Evolutionary conservation across 2,113 vertebrate genomes (phyloP), one percentile per base, ranked within the genome.

Genomic region (Pangasianodon hypophthalmus): DNA sequence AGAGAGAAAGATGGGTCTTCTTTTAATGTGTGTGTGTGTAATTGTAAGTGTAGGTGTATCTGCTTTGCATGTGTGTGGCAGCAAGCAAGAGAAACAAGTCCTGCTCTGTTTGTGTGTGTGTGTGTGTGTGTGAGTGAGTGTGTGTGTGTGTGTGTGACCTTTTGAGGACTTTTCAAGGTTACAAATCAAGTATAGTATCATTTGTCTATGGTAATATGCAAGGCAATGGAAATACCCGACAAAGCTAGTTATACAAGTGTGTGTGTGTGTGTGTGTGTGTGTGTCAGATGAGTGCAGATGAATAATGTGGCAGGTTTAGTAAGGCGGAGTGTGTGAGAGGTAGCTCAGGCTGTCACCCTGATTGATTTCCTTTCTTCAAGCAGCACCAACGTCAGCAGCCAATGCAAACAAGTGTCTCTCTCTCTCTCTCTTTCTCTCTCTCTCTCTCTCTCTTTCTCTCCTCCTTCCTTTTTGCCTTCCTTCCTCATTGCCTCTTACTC

Each of bases 281-380:
- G 67, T 83, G n/a, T 89, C 79, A 88, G 48, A 29, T 87, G 80
- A 79, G 82, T 85, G 48, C 37, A 81, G 79, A 89, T 91, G 91
- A 91, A 90, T 91, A 88, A 90, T 88, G 62, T 90, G 91, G 84
- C 90, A 88, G 89, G 91, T 91, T 69, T 90, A 88, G 90, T 91
- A 60, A 85, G 88, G 77, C 52, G 10, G 84, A 88, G 91, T 87
- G 86, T 91, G 87, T 85, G 90, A 84, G 88, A 88, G 92, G 84
- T 84, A 87, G 71, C 90, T 88, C 56, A 85, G 85, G 54, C 91
- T 92, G 91, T 92, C 87, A 88, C 77, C 32, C 67, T 92, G 90
- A 91, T 92, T 92, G 92, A 93, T 92, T 92, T 93, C 77, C 91
- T 89, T 88, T 92, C 90, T 90, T 88, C 80, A 69, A 91, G 84